phyloP scores from a whole-genome alignment of 2,888 invertebrate species.

The Agapostemon virescens region DNA sequence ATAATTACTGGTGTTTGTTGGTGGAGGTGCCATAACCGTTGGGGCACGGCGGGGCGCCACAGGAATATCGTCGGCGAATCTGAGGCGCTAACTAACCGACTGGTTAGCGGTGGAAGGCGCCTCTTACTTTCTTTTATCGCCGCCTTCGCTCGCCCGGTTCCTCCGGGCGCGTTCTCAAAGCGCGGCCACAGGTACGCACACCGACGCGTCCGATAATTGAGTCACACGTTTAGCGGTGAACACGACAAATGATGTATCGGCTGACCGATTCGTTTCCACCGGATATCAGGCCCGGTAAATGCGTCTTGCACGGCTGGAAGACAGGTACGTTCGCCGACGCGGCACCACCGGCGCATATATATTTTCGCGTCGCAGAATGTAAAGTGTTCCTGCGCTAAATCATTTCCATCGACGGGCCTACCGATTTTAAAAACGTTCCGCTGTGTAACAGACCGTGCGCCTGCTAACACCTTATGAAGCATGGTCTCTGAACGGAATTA shows the following conservation, averaged over 20 bases:
- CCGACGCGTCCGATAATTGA: slow-evolving; percentile 60
- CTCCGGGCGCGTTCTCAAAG: neutral
- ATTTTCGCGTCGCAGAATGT: slow-evolving; percentile 45
- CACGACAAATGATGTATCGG: slow-evolving; percentile 68
- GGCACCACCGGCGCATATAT: slow-evolving; percentile 18
- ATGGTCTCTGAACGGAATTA: neutral
- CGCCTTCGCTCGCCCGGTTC: slow-evolving; percentile 21
- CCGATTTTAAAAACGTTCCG: neutral
- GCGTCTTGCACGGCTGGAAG: slow-evolving; percentile 3
- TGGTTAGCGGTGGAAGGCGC: slow-evolving; percentile 65
- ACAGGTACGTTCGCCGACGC: neutral
- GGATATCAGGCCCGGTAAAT: slow-evolving; percentile 68
- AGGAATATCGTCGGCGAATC: slow-evolving; percentile 67
- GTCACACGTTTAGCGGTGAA: slow-evolving; percentile 64
- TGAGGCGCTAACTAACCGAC: slow-evolving; percentile 67
- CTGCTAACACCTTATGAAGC: neutral
- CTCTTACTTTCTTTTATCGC: slow-evolving; percentile 65
- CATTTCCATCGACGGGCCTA: slow-evolving; percentile 15
- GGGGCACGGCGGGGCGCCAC: slow-evolving; percentile 68
- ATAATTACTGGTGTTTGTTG: slow-evolving; percentile 72
- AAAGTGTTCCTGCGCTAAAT: slow-evolving; percentile 37
- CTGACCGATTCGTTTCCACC: slow-evolving; percentile 68
- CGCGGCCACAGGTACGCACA: slow-evolving; percentile 33
- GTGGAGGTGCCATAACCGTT: slow-evolving; percentile 71
- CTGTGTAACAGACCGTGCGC: neutral